Evolutionary conservation across 1,140 invertebrate genomes (phyloP).

Genomic region (Aphidius gifuensis): DNA sequence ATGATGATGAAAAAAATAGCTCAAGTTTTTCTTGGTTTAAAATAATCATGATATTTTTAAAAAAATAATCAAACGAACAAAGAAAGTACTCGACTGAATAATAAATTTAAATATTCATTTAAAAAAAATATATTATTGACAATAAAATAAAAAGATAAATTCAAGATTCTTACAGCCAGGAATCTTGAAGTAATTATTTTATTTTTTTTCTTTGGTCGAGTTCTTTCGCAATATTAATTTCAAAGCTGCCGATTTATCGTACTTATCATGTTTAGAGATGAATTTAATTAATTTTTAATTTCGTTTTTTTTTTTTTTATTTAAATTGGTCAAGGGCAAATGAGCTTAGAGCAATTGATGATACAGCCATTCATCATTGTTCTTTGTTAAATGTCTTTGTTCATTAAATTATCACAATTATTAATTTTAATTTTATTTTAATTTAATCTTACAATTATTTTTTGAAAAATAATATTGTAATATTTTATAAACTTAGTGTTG

Average conservation of each 20-base stretch:
- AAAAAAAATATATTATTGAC: neutral
- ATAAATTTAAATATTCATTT: neutral
- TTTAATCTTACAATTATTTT: neutral
- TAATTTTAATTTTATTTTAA: neutral
- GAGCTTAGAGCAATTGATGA: slow-evolving; percentile 20
- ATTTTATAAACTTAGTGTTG: no score
- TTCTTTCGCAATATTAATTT: neutral
- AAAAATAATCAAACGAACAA: no score
- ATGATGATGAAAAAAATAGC: no score
- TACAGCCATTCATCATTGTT: slow-evolving; percentile 26
- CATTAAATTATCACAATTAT: neutral
- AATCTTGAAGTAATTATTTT: slow-evolving; percentile 22
- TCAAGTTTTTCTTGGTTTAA: no score
- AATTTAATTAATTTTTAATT: slow-evolving; percentile 10
- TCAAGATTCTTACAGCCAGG: slow-evolving; percentile 38
- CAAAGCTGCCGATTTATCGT: slow-evolving; percentile 3
- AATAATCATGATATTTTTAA: no score
- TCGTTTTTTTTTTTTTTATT: neutral
- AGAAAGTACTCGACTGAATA: neutral
- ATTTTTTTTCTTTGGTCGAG: neutral
- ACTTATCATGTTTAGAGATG: neutral
- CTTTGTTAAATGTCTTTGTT: neutral
- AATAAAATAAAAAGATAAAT: slow-evolving; percentile 5
- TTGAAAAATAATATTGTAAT: no score
- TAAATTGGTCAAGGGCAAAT: slow-evolving; percentile 11